These are phyloP conservation scores for Acomys russatus DNA, from an alignment of 2,797 vertebrate genomes.

Conservation along the genomic window DNA sequence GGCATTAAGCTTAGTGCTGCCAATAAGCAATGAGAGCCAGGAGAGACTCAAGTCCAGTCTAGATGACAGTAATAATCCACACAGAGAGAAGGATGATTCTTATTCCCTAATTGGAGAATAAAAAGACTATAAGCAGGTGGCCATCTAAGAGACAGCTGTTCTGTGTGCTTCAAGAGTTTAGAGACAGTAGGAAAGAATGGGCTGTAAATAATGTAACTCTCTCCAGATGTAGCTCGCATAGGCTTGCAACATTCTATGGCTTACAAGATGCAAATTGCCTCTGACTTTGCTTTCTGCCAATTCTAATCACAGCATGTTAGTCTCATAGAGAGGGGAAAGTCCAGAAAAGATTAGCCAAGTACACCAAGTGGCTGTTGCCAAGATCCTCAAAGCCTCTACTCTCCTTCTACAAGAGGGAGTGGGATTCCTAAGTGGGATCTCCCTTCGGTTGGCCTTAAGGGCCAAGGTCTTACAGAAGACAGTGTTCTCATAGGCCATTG, in stretches of 20 bases:
- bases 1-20: not conserved
- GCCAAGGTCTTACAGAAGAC: not conserved
- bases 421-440: not conserved
- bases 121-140: not conserved
- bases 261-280: constrained; percentile 69
- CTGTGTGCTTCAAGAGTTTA: not conserved
- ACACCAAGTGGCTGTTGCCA: not conserved
- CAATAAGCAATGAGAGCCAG: constrained; percentile 31
- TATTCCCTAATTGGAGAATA: constrained; percentile 35
- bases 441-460: not conserved
- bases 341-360: constrained; percentile 2
- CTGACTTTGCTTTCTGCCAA: constrained; percentile 45
- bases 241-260: not conserved
- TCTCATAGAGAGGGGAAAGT: not conserved
- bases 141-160: constrained; percentile 64
- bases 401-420: not conserved
- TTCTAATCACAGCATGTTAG: constrained; percentile 36
- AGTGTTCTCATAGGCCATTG: fast-evolving
- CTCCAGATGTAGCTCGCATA: constrained; percentile 58
- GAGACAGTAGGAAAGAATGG: constrained; percentile 27
- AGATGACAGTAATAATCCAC: not conserved
- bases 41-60: constrained; percentile 10
- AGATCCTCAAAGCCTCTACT: fast-evolving
- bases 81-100: constrained; percentile 42
- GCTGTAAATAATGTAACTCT: constrained; percentile 65